phyloP scores from a whole-genome alignment of 2,888 invertebrate species.

The Exephanes ischioxanthus region DNA sequence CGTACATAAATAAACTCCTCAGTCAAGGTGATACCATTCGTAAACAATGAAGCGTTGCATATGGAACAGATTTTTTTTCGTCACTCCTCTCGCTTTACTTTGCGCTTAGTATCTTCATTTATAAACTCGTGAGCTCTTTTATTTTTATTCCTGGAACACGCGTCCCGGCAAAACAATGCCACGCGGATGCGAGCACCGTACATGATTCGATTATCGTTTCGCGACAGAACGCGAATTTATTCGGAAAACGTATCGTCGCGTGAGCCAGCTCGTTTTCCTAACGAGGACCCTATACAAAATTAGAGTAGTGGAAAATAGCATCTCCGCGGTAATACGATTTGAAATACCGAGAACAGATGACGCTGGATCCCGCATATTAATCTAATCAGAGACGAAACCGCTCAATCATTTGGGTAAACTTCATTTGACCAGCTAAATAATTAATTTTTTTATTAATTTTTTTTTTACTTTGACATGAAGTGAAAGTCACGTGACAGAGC shows the following conservation, averaged over 20 bases:
- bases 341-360: neutral
- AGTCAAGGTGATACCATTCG: slow-evolving; percentile 35
- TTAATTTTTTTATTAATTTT: neutral
- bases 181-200: neutral
- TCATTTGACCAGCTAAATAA: neutral
- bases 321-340: neutral
- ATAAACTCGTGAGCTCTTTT: neutral
- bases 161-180: neutral
- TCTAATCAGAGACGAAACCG: neutral
- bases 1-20: slow-evolving; percentile 45
- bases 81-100: slow-evolving; percentile 43
- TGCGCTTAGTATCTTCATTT: slow-evolving; percentile 14
- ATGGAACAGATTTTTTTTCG: slow-evolving; percentile 59
- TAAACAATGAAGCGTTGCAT: slow-evolving; percentile 67
- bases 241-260: neutral
- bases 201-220: neutral
- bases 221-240: neutral
- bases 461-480: too few relatives aligned
- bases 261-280: neutral
- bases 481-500: too few relatives aligned
- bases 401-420: neutral
- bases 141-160: neutral
- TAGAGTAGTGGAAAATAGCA: neutral
- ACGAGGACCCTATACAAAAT: neutral
- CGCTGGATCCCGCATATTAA: neutral